These are phyloP conservation scores for Pampusana beccarii DNA, from an alignment of 2,113 vertebrate species.

Conservation along the genomic window DNA sequence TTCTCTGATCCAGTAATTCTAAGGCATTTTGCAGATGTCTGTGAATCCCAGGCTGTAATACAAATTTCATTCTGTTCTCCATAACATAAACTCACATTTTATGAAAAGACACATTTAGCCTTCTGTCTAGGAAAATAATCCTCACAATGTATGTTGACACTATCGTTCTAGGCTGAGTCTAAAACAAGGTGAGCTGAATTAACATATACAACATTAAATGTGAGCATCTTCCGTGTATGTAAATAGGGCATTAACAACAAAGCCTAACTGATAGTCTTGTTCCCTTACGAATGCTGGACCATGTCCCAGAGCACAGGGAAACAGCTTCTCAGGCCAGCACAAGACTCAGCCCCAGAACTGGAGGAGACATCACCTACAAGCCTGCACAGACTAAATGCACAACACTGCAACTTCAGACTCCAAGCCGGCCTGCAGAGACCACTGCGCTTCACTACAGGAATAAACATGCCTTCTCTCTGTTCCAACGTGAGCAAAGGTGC, in stretches of 20 bases:
- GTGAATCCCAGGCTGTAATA: neutral
- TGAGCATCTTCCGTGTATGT: neutral
- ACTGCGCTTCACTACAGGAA: neutral
- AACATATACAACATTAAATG: neutral
- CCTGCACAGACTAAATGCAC: fast-evolving
- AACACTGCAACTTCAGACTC: neutral
- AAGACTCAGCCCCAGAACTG: neutral
- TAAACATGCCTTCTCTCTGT: neutral
- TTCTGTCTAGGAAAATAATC: neutral
- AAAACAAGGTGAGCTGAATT: neutral
- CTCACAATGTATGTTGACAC: neutral
- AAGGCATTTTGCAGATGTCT: conserved; percentile 43
- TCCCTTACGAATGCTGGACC: neutral
- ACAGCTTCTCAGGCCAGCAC: neutral
- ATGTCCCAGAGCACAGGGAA: neutral
- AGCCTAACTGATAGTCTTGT: neutral
- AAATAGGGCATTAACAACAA: neutral
- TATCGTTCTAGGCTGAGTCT: neutral
- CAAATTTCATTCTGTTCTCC: neutral
- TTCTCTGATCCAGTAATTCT: conserved; percentile 38
- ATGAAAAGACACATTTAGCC: neutral
- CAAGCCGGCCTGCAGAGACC: neutral
- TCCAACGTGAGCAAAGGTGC: neutral
- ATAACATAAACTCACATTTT: neutral
- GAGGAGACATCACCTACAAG: neutral